phyloP scores from a whole-genome alignment of 2,888 invertebrate genomes.

The Metalampra italica region DNA sequence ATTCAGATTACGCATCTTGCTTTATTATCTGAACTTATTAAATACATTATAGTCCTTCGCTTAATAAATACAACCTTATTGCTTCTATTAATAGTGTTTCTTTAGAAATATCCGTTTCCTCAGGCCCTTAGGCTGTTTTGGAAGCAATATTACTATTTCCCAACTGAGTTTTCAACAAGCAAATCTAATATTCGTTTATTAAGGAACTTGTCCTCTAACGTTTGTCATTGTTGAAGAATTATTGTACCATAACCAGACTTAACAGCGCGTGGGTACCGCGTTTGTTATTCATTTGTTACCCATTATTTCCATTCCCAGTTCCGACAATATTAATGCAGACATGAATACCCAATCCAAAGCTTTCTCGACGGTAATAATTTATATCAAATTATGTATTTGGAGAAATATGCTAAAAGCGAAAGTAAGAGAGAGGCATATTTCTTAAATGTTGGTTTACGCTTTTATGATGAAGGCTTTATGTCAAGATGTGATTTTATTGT shows the following conservation, averaged over 20 bases:
- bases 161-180: not conserved
- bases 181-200: not conserved
- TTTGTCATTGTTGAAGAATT: not conserved
- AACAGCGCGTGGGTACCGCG: constrained; percentile 13
- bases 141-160: too few relatives aligned
- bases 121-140: not conserved
- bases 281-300: constrained; percentile 18
- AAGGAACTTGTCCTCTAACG: not conserved
- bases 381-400: constrained; percentile 15
- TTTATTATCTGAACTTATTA: too few relatives aligned
- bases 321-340: constrained; percentile 13
- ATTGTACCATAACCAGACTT: constrained; percentile 1
- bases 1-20: too few relatives aligned
- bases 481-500: constrained; percentile 4
- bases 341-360: constrained; percentile 10
- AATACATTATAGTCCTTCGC: too few relatives aligned
- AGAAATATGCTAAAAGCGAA: constrained; percentile 37
- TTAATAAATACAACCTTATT: too few relatives aligned
- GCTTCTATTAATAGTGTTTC: not conserved
- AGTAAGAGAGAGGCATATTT: constrained; percentile 20
- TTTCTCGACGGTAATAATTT: constrained; percentile 18
- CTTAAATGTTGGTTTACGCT: constrained; percentile 18
- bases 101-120: not conserved
- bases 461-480: constrained; percentile 12
- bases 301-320: constrained; percentile 18